Conservation (phyloP, 1,140 invertebrate genomes). For the Drosophila littoralis region DNA sequence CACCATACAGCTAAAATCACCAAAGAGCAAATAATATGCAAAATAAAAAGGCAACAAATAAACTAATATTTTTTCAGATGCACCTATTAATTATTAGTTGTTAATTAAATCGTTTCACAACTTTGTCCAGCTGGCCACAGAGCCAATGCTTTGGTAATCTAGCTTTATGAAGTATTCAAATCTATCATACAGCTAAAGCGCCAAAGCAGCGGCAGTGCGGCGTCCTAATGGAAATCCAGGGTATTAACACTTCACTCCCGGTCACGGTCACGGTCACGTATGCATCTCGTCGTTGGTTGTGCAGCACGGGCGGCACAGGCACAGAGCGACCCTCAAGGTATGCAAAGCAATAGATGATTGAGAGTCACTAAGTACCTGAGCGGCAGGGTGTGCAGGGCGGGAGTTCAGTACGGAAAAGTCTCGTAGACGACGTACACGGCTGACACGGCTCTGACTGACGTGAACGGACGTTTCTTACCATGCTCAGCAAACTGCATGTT, state of each 20-base stretch:
- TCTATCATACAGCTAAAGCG: slow-evolving; percentile 97
- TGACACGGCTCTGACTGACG: neutral
- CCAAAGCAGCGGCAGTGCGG: slow-evolving; percentile 90
- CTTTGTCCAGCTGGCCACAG: slow-evolving; percentile 28
- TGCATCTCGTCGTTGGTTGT: slow-evolving; percentile 1
- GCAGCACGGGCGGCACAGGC: slow-evolving; percentile 74
- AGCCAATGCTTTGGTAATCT: slow-evolving; percentile 95
- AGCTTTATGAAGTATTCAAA: slow-evolving; percentile 92
- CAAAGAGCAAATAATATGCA: slow-evolving; percentile 84
- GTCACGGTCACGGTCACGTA: neutral
- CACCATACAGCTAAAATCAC: slow-evolving; percentile 85
- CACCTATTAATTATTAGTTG: neutral
- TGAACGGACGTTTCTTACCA: slow-evolving; percentile 71
- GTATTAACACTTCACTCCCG: neutral
- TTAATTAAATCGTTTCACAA: neutral
- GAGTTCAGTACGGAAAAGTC: neutral
- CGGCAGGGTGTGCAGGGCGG: slow-evolving; percentile 23
- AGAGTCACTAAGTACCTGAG: slow-evolving; percentile 94
- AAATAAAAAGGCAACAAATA: slow-evolving; percentile 57
- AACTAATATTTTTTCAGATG: neutral
- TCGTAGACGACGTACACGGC: neutral
- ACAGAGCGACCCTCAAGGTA: slow-evolving; percentile 86
- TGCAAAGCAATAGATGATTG: slow-evolving; percentile 85
- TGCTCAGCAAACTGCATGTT: slow-evolving; percentile 86
- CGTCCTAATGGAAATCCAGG: too few relatives aligned